Evolutionary conservation across 2,113 vertebrate genomes (phyloP).

Genomic region (Alouatta palliata): DNA sequence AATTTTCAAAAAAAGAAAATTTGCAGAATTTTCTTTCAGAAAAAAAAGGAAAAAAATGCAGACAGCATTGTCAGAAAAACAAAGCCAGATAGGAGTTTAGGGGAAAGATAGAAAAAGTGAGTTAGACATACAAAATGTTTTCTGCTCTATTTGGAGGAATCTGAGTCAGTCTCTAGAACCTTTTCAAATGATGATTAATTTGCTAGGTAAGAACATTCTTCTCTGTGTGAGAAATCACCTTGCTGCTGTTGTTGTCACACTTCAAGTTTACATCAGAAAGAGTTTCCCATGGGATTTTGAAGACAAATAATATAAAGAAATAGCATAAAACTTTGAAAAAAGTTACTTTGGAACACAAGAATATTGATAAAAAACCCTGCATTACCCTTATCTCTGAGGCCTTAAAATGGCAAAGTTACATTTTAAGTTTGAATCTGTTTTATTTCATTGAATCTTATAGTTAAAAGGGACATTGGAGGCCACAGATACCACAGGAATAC

Average conservation of each 20-base stretch:
- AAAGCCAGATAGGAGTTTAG: not conserved
- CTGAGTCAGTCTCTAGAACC: not conserved
- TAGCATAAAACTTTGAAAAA: conserved; percentile 6
- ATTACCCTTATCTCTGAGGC: conserved; percentile 17
- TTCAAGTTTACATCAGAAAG: conserved; percentile 32
- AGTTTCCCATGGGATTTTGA: conserved; percentile 51
- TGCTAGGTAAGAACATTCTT: conserved; percentile 55
- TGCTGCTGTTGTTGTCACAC: conserved; percentile 34
- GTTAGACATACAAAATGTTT: not conserved
- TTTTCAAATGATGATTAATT: conserved; percentile 58
- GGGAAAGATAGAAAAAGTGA: conserved; percentile 20
- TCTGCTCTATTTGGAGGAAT: not conserved
- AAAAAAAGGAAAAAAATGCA: not conserved
- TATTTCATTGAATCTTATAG: conserved; percentile 10
- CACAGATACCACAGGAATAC: not conserved
- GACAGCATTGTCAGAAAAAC: not conserved
- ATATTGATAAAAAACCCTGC: not conserved
- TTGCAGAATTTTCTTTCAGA: too few species aligned
- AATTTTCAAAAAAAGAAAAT: not conserved
- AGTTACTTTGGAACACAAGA: conserved; percentile 11
- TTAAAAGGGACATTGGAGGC: not conserved
- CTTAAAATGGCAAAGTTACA: conserved; percentile 14
- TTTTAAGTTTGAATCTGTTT: conserved; percentile 20
- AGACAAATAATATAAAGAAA: not conserved
- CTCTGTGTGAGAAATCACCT: not conserved